Base-by-base conservation (phyloP, 1,140 invertebrate species). In the Protaetia brevitarsis region DNA sequence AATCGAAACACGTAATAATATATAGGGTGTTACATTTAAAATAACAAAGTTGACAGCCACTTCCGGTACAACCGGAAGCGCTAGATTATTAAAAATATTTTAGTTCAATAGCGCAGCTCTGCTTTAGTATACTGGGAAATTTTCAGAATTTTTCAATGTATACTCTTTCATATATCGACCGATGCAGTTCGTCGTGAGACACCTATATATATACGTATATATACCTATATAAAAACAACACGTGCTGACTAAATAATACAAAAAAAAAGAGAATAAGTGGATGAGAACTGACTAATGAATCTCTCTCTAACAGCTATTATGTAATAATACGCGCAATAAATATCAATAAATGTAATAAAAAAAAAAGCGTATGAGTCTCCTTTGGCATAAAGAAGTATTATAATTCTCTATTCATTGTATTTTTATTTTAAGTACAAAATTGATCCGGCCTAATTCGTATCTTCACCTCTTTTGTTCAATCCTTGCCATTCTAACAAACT, bases 321-420 rank as follows among this genome's bases (percentile, higher is more conserved):
- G n/a, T n/a, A n/a, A n/a, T n/a, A n/a, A n/a, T n/a, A n/a, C n/a
- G 41, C 41, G 41, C 41, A 45, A 45, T 45, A 45, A 45, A 45
- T 45, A 45, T 45, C 41, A 45, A 21, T n/a, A n/a, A 58, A 51
- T 51, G 37, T 37, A 58, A n/a, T n/a, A n/a, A n/a, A n/a, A n/a
- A n/a, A 31, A 36, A 65, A 57, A 65, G 64, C 64, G 37, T 64
- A 28, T n/a, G n/a, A 63, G 30, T 31, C 30, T 29, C 59, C 64
- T 65, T 65, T 65, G 64, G 64, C 56, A 65, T 65, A 59, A 59
- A 59, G 57, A 59, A 59, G 57, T 59, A 31, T 23, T n/a, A 59
- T 51, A 51, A 51, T 10, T 23, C 16, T 23, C 41, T 51, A 51
- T 16, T 51, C 11, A 59, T 29, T 27, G 13, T n/a, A n/a, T n/a